These are phyloP conservation scores for Ariopsis seemanni DNA, from an alignment of 2,113 vertebrate genomes.

Conservation along the genomic window DNA sequence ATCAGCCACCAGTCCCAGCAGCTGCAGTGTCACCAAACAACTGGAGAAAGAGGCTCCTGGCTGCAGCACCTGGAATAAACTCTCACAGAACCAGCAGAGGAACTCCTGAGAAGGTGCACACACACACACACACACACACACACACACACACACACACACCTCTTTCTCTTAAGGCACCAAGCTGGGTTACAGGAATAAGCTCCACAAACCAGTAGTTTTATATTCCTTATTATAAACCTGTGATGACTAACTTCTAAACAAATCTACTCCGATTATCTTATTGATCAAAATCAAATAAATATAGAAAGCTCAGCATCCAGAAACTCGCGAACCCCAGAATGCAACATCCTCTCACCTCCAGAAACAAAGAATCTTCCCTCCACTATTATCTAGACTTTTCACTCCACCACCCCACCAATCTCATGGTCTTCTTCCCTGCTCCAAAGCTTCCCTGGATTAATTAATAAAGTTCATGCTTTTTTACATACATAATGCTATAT, in stretches of 20 bases:
- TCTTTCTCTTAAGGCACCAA: not conserved
- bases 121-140: slow-evolving; percentile 3
- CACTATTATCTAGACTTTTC: not conserved
- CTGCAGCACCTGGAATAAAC: slow-evolving; percentile 82
- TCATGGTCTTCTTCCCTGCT: not conserved
- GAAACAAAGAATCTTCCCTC: not conserved
- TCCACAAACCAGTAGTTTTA: not conserved
- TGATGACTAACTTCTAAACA: not conserved
- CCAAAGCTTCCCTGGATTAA: not conserved
- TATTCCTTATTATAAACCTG: not conserved
- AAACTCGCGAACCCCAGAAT: not conserved
- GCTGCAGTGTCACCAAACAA: slow-evolving; percentile 82
- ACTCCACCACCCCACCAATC: not conserved
- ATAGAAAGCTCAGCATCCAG: not conserved
- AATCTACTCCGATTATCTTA: not conserved
- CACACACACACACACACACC: not conserved
- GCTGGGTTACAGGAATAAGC: not conserved
- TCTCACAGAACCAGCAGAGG: slow-evolving; percentile 80
- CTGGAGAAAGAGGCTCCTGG: slow-evolving; percentile 90
- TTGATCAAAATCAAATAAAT: not conserved
- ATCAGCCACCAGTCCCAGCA: slow-evolving; percentile 84
- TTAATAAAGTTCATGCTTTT: not conserved
- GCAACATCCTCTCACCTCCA: not conserved
- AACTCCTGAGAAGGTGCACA: slow-evolving; percentile 76
- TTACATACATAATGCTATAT: not conserved